Evolutionary conservation across 2,113 vertebrate species (phyloP).

Genomic region (Lamprotornis superbus): DNA sequence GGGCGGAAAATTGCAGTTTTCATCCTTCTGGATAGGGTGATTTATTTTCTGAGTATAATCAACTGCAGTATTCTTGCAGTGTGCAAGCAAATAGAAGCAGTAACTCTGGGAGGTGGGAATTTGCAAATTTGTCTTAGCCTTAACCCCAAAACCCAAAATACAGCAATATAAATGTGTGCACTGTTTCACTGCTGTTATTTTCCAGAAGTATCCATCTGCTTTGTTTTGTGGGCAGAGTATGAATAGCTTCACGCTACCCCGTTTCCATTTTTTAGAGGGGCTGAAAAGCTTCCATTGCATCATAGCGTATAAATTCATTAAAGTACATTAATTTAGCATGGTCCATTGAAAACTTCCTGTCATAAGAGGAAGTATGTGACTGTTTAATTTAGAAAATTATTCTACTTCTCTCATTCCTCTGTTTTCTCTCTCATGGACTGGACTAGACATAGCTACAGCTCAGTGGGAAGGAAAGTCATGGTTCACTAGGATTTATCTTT

Average conservation of each 20-base stretch:
- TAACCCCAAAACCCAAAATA: constrained; percentile 9
- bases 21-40: constrained; percentile 17
- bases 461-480: background rate
- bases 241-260: background rate
- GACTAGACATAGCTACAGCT: background rate
- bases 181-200: constrained; percentile 36
- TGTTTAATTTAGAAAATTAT: constrained; percentile 31
- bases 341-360: constrained; percentile 56
- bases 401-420: constrained; percentile 19
- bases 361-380: constrained; percentile 33
- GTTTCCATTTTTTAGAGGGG: constrained; percentile 6
- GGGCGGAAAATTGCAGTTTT: constrained; percentile 16
- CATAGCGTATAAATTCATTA: constrained; percentile 55
- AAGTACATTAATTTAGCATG: constrained; percentile 25
- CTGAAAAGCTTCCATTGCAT: constrained; percentile 57
- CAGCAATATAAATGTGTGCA: background rate
- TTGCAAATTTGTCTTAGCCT: constrained; percentile 37
- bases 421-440: background rate
- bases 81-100: constrained; percentile 10
- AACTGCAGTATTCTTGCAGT: constrained; percentile 3
- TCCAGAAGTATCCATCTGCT: constrained; percentile 50
- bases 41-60: constrained; percentile 49
- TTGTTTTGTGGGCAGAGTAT: constrained; percentile 46
- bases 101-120: constrained; percentile 50
- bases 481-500: background rate